Percentiles rank a stretch among this genome's conserved stretches.
Evolutionary conservation across 2,113 vertebrate genomes (phyloP).

Genomic region (Apodemus speciosus): DNA sequence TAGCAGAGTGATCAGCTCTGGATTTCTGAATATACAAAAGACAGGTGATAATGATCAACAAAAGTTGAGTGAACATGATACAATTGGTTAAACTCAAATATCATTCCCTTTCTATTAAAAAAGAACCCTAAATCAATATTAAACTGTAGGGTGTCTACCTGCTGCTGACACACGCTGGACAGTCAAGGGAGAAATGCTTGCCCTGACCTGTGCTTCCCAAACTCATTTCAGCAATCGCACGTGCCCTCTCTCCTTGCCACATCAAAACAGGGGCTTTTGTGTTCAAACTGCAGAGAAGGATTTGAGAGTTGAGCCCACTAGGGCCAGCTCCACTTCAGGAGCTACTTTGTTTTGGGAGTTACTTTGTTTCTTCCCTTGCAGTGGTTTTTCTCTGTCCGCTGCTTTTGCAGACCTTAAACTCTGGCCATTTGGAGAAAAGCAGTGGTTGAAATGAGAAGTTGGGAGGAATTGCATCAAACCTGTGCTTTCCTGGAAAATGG

Average conservation of each 20-base stretch:
- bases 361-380: conserved; percentile 77
- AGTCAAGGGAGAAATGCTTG: conserved; percentile 64
- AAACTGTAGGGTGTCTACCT: background rate
- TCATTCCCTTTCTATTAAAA: background rate
- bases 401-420: conserved; percentile 62
- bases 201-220: conserved; percentile 45
- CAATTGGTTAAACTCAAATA: conserved; percentile 53
- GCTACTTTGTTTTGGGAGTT: background rate
- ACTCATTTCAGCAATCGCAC: conserved; percentile 52
- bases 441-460: conserved; percentile 57
- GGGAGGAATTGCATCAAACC: conserved; percentile 49
- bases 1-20: background rate
- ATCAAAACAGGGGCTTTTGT: conserved; percentile 53
- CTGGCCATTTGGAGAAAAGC: conserved; percentile 69
- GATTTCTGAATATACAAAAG: conserved; percentile 40
- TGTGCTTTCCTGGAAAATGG: conserved; percentile 10
- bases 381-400: conserved; percentile 70
- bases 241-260: conserved; percentile 64
- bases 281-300: conserved; percentile 67
- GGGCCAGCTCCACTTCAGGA: conserved; percentile 39
- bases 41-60: background rate
- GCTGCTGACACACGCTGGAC: conserved; percentile 25
- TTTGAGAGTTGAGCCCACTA: conserved; percentile 58
- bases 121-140: conserved; percentile 40
- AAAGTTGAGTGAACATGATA: background rate